Evolutionary conservation across 2,113 vertebrate genomes (phyloP).

Genomic region (Halichoeres trimaculatus): DNA sequence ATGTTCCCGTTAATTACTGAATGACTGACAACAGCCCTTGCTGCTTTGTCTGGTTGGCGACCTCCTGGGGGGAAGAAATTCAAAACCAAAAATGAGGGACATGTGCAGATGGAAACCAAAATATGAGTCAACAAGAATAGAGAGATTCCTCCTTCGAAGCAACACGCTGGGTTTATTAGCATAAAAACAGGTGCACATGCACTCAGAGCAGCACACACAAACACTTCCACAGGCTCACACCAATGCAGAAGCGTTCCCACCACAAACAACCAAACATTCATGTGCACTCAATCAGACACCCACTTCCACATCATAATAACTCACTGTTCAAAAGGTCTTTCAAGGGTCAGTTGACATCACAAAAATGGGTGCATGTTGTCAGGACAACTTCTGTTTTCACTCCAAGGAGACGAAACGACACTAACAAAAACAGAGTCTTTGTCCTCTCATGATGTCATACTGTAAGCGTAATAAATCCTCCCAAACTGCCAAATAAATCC

Average conservation of each 20-base stretch:
- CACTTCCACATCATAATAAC: not conserved
- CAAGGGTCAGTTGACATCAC: slow-evolving; percentile 47
- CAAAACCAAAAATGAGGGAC: not conserved
- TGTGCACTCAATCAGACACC: slow-evolving; percentile 9
- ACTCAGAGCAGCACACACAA: not conserved
- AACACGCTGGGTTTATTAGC: slow-evolving; percentile 16
- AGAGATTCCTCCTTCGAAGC: not conserved
- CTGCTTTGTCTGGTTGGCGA: slow-evolving; percentile 22
- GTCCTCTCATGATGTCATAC: slow-evolving; percentile 67
- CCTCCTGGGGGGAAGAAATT: not conserved
- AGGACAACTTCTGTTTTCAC: slow-evolving; percentile 52
- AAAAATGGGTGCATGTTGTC: slow-evolving; percentile 37
- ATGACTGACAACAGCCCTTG: slow-evolving; percentile 15
- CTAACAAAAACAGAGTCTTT: slow-evolving; percentile 67
- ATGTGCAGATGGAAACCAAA: slow-evolving; percentile 18
- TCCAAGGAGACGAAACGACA: slow-evolving; percentile 64
- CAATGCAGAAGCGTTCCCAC: slow-evolving; percentile 1
- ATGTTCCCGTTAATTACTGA: slow-evolving; percentile 60
- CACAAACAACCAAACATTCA: slow-evolving; percentile 28
- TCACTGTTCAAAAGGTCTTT: slow-evolving; percentile 41
- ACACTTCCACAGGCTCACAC: slow-evolving; percentile 8
- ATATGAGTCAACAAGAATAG: slow-evolving; percentile 38
- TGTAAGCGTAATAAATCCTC: slow-evolving; percentile 35
- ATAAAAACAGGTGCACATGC: slow-evolving; percentile 25
- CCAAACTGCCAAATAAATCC: slow-evolving; percentile 71